Percentiles rank a stretch among this genome's conserved stretches.
Conservation (phyloP, 2,888 invertebrate species). For the Cryptus armator region DNA sequence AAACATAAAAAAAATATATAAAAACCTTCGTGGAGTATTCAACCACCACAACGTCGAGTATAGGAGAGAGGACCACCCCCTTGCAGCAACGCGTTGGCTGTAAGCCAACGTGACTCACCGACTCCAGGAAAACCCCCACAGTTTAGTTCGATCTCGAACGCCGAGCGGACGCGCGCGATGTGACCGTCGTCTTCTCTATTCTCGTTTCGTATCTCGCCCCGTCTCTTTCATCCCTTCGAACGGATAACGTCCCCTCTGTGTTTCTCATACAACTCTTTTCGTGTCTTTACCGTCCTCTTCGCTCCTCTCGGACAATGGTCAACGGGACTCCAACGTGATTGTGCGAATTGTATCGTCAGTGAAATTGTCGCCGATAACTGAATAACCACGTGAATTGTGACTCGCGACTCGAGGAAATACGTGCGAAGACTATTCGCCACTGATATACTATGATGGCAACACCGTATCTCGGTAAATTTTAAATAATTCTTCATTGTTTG, state of each 20-base stretch:
- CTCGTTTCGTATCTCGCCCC: conserved; percentile 37
- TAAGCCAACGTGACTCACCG: conserved; percentile 83
- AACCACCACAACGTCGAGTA: conserved; percentile 34
- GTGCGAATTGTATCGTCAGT: conserved; percentile 26
- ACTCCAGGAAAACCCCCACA: conserved; percentile 81
- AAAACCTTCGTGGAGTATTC: background rate
- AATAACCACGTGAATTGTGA: conserved; percentile 11
- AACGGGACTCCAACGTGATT: conserved; percentile 4
- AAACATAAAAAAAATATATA: background rate
- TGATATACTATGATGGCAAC: conserved; percentile 46
- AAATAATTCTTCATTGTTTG: background rate
- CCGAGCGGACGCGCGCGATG: conserved; percentile 68
- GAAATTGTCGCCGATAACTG: conserved; percentile 7
- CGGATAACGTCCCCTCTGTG: conserved; percentile 1
- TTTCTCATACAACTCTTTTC: conserved; percentile 1
- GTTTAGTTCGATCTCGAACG: conserved; percentile 80
- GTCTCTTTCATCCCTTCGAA: conserved; percentile 47
- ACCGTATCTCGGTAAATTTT: conserved; percentile 32
- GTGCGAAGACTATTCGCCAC: background rate
- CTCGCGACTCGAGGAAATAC: background rate
- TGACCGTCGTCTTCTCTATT: conserved; percentile 43
- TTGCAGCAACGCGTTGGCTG: conserved; percentile 76
- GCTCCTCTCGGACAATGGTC: conserved; percentile 4
- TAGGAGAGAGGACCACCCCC: conserved; percentile 38
- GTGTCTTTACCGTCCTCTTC: background rate